Base-by-base conservation (phyloP, 2,888 invertebrate genomes). In the Idaea biselata region DNA sequence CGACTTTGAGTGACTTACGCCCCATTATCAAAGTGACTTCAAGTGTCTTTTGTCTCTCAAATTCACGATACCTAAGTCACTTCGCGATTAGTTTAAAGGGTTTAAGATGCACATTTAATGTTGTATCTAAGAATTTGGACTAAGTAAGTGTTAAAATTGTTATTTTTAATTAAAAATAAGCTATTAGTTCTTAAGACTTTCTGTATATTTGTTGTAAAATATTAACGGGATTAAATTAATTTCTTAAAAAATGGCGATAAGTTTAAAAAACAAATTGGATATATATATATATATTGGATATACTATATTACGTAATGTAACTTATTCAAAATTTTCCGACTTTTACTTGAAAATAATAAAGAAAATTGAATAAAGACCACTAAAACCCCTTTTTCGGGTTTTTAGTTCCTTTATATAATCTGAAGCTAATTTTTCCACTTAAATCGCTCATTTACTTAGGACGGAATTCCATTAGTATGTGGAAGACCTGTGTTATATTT, bases 131-230 rank as follows among this genome's bases (percentile, higher is more conserved):
- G 80, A 83, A 79, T 79, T 83, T 80, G 81, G 81, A 65, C 81
- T 81, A 61, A 75, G 65, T 83, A 80, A 79, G 77, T 78, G 80
- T 79, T 79, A 76, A 76, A 78, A 63, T 76, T 75, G 73, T 70
- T 80, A 79, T 69, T 64, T 79, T 81, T 67, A 68, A 70, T 70
- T 77, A 73, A 69, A 73, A 76, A 71, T 68, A 77, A 78, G 73
- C 55, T 68, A 70, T 72, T 72, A 75, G 71, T 80, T 25, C 1
- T 33, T 33, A 33, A 33, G 33, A 7, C 44, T 44, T 44, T 44
- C 78, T 85, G 80, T 82, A 83, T 77, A 86, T 81, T 79, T 79
- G 78, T 77, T 86, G 84, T 84, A 84, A 77, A 81, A 80, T 80
- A 80, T 78, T 70, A 70, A 69, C 78, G 66, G 57, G 58, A 65